Conservation (phyloP, 2,113 vertebrate species). For the Corythornis vintsioides region DNA sequence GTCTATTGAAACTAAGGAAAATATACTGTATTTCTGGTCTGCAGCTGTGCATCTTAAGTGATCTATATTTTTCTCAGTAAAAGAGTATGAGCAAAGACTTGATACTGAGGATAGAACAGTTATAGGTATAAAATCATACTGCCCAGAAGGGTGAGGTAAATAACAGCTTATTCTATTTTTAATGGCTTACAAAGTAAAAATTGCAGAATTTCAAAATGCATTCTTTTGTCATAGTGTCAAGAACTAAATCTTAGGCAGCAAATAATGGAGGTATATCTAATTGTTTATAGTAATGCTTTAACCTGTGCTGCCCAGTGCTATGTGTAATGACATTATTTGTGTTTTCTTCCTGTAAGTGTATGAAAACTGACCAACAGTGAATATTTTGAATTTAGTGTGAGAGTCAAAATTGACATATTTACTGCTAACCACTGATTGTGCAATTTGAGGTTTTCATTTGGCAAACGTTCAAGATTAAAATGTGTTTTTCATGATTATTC, state of each 20-base stretch:
- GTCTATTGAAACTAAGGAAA: not conserved
- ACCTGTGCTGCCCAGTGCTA: not conserved
- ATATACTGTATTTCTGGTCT: not conserved
- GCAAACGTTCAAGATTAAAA: slow-evolving; percentile 61
- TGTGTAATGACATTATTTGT: not conserved
- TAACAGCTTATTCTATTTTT: not conserved
- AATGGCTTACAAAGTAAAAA: not conserved
- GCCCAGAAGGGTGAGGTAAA: not conserved
- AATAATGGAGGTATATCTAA: not conserved
- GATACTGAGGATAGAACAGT: too few species aligned
- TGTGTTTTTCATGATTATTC: slow-evolving; percentile 66
- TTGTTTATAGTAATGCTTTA: not conserved
- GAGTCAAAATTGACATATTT: not conserved
- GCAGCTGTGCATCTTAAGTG: not conserved
- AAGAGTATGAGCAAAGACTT: not conserved
- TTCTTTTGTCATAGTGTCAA: not conserved
- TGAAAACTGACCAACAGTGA: slow-evolving; percentile 20
- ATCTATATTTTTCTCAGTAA: slow-evolving; percentile 1
- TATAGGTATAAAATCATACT: not conserved
- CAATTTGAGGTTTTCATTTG: slow-evolving; percentile 38
- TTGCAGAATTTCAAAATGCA: not conserved
- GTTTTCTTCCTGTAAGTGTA: not conserved
- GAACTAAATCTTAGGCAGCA: not conserved
- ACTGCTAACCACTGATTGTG: not conserved
- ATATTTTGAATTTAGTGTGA: not conserved